These are phyloP conservation scores for Galagoides demidoff DNA, from an alignment of 2,797 vertebrate genomes.

Conservation along the genomic window DNA sequence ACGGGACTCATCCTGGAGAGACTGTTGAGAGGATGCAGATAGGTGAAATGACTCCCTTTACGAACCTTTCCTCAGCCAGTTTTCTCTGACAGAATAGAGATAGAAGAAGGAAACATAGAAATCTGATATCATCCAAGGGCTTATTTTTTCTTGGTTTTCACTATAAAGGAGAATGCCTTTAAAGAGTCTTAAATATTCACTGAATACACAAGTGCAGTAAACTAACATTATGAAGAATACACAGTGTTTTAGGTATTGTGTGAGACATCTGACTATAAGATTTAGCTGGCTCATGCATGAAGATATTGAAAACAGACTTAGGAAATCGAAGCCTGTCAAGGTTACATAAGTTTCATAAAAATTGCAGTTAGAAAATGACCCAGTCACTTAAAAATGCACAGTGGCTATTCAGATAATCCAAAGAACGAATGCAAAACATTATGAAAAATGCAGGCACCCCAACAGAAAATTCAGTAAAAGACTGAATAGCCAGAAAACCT, in stretches of 20 bases:
- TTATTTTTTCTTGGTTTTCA: neutral
- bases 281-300: neutral
- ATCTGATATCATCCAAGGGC: neutral
- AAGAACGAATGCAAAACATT: neutral
- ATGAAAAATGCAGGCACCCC: neutral
- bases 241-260: neutral
- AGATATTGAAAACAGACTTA: neutral
- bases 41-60: neutral
- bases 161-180: neutral
- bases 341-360: neutral
- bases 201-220: neutral
- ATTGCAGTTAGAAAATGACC: neutral
- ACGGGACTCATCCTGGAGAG: neutral
- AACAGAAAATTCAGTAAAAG: neutral
- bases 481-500: neutral
- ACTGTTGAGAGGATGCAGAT: neutral
- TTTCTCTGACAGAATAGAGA: neutral
- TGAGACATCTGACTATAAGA: neutral
- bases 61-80: neutral
- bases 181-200: neutral
- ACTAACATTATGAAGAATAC: neutral
- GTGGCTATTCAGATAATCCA: neutral
- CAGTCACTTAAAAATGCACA: neutral
- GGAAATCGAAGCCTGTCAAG: neutral
- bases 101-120: neutral